Percentiles rank a stretch among this genome's conserved stretches.
phyloP scores from a whole-genome alignment of 2,888 invertebrate genomes.

The Cryptops parisi region DNA sequence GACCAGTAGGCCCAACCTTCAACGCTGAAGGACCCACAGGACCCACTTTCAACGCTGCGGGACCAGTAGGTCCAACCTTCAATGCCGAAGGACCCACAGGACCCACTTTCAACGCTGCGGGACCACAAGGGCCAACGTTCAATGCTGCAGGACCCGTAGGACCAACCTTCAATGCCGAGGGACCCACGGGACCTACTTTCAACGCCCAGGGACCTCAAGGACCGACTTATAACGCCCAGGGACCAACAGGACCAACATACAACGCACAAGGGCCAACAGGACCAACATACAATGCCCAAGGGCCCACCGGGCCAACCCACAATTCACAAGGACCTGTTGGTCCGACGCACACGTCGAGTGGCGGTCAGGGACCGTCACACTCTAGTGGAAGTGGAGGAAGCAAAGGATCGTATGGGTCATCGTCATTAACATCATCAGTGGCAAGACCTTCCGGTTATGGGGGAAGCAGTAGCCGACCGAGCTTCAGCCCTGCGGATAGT shows the following conservation, averaged over 20 bases:
- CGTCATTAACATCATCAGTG: too few relatives aligned
- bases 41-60: conserved; percentile 2
- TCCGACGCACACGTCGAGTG: too few relatives aligned
- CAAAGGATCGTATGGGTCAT: too few relatives aligned
- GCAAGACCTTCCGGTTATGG: too few relatives aligned
- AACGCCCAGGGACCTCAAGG: neutral
- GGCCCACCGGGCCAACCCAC: too few relatives aligned
- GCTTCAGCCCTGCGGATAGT: too few relatives aligned
- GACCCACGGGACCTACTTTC: conserved; percentile 6
- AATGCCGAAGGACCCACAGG: conserved; percentile 2
- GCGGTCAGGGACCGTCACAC: too few relatives aligned
- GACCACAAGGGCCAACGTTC: neutral
- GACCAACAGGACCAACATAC: conserved; percentile 6
- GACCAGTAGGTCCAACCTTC: conserved; percentile 5
- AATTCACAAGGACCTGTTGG: too few relatives aligned
- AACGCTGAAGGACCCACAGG: conserved; percentile 5
- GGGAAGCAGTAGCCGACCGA: too few relatives aligned
- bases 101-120: neutral
- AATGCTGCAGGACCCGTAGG: neutral
- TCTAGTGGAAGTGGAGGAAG: too few relatives aligned
- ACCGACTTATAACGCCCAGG: neutral
- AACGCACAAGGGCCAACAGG: too few relatives aligned
- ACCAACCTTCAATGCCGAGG: conserved; percentile 2
- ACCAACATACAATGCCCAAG: too few relatives aligned
- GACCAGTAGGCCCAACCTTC: neutral